A percentile compares a stretch with the other conserved stretches of the same genome.
Evolutionary conservation across 1,140 invertebrate species (phyloP).

Genomic region (Cotesia vestalis): DNA sequence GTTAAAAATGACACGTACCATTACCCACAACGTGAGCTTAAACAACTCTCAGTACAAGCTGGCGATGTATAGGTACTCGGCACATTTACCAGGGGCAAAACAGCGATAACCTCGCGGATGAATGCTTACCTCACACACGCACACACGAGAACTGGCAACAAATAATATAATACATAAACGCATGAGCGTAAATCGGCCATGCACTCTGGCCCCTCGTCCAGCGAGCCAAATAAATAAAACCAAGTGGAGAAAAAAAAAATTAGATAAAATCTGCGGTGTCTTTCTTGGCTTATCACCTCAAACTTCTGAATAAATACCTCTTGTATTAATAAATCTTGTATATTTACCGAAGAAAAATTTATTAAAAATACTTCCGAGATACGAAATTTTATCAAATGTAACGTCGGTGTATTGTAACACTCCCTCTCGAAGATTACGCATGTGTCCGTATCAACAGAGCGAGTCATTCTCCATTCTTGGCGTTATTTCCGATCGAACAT

Average conservation of each 20-base stretch:
- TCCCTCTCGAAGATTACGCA: too few relatives aligned
- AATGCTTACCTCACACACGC: constrained; percentile 28
- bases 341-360: background rate
- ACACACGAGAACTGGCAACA: constrained; percentile 21
- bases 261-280: background rate
- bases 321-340: too few relatives aligned
- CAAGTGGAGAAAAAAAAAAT: constrained; percentile 6
- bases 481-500: too few relatives aligned
- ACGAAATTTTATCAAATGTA: too few relatives aligned
- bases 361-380: too few relatives aligned
- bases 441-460: too few relatives aligned
- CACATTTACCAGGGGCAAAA: constrained; percentile 11
- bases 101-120: constrained; percentile 29
- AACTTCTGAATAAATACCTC: too few relatives aligned
- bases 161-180: background rate
- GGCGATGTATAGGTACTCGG: background rate
- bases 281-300: background rate
- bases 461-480: too few relatives aligned
- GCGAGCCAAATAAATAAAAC: background rate
- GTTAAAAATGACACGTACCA: too few relatives aligned
- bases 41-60: too few relatives aligned
- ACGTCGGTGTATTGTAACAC: too few relatives aligned
- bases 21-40: background rate
- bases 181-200: constrained; percentile 32
- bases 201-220: constrained; percentile 26